phyloP scores from a whole-genome alignment of 2,113 vertebrate species.

The Erythrolamprus reginae region DNA sequence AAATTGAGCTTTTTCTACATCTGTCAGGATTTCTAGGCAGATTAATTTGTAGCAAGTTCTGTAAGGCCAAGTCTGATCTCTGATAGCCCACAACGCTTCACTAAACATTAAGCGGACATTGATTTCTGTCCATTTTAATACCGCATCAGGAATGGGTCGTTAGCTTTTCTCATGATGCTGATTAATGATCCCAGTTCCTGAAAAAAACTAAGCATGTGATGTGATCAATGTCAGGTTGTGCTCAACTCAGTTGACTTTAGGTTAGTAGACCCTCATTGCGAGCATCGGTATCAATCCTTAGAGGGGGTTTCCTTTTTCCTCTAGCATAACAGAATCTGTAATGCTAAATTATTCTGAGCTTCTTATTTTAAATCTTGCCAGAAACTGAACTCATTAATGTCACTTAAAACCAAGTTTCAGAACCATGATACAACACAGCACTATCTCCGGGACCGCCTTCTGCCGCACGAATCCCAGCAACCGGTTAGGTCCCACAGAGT shows the following conservation, averaged over 20 bases:
- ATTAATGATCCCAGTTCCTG: not conserved
- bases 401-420: not conserved
- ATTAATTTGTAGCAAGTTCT: not conserved
- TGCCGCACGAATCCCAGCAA: too few relatives aligned
- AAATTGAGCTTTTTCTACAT: not conserved
- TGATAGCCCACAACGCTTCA: not conserved
- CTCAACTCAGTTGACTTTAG: not conserved
- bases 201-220: not conserved
- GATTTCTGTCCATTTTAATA: not conserved
- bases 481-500: too few relatives aligned
- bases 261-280: not conserved
- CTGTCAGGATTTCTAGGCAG: not conserved
- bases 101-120: not conserved
- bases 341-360: not conserved
- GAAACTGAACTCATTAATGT: too few relatives aligned
- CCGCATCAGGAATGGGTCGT: not conserved
- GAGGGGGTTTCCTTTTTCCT: not conserved
- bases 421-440: not conserved
- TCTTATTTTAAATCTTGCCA: not conserved
- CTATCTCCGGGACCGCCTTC: too few relatives aligned
- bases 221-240: not conserved
- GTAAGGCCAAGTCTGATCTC: not conserved
- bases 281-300: not conserved
- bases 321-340: too few relatives aligned
- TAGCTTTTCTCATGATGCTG: not conserved